Conservation (phyloP, 2,797 vertebrate species). For the Halcyon chelicuti region DNA sequence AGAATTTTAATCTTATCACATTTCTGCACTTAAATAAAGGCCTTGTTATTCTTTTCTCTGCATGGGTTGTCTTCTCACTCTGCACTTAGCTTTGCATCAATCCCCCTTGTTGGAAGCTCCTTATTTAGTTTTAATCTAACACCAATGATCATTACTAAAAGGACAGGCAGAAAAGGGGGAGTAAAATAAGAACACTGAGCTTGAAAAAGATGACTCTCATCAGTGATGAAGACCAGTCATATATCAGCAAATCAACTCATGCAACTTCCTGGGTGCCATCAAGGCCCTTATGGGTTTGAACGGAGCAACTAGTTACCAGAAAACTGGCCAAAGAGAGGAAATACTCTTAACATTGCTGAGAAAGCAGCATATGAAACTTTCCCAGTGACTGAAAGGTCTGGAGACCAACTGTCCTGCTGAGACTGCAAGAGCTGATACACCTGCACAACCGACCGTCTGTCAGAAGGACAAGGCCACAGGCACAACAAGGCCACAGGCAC, state of each 20-base stretch:
- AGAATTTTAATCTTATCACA: background rate
- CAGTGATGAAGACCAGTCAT: background rate
- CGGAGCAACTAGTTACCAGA: background rate
- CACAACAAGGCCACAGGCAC: background rate
- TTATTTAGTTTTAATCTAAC: background rate
- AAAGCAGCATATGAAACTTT: background rate
- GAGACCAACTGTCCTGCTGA: background rate
- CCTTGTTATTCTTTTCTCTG: background rate
- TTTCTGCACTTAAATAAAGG: background rate
- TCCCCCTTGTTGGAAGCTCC: background rate
- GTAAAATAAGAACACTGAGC: background rate
- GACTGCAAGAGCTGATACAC: background rate
- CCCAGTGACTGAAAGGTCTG: background rate
- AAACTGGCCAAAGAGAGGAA: background rate
- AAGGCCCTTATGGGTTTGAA: background rate
- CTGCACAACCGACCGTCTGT: accelerated
- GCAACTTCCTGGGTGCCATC: background rate
- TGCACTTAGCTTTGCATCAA: background rate
- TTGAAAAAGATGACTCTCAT: background rate
- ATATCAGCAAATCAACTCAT: background rate
- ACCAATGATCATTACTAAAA: background rate
- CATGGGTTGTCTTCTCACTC: background rate
- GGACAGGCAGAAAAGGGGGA: background rate
- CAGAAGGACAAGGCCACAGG: background rate
- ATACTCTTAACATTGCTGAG: background rate